Conservation (phyloP, 1,140 invertebrate genomes). For the Acromyrmex charruanus region DNA sequence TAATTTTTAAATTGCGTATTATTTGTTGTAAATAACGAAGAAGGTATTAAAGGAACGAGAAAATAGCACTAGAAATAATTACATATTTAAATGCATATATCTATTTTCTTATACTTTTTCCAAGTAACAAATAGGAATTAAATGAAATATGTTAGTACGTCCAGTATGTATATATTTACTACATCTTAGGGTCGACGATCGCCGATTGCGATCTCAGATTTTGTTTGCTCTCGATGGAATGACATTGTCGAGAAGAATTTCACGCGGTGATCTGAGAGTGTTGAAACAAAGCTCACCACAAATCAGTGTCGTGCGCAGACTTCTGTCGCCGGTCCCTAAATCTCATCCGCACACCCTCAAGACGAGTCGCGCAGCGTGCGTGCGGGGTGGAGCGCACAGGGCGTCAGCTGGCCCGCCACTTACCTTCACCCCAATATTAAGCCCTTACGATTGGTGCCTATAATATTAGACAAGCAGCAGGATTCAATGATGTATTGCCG, state of each 20-base stretch:
- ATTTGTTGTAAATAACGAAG: neutral
- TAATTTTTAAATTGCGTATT: neutral
- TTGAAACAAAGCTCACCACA: conserved; percentile 87
- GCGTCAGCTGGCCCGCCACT: conserved; percentile 87
- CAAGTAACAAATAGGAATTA: neutral
- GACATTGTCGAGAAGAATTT: conserved; percentile 56
- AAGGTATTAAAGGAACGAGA: neutral
- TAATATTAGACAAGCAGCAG: conserved; percentile 86
- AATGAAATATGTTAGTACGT: neutral
- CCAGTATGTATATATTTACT: neutral
- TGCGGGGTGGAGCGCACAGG: conserved; percentile 81
- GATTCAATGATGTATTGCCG: conserved; percentile 85
- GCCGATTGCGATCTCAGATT: conserved; percentile 2
- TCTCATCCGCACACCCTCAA: conserved; percentile 86
- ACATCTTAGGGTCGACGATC: neutral
- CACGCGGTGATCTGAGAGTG: conserved; percentile 72
- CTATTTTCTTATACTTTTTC: neutral
- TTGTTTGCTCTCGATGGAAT: conserved; percentile 6
- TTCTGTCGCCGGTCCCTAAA: conserved; percentile 85
- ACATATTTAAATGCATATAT: neutral
- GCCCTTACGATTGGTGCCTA: conserved; percentile 86
- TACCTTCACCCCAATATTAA: conserved; percentile 87
- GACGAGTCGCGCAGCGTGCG: conserved; percentile 85
- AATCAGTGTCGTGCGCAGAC: conserved; percentile 86
- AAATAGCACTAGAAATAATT: neutral